Evolutionary conservation across 92 coral and sea anemone genomes (phyloP).

Genomic region (Epizoanthus illoricatus): DNA sequence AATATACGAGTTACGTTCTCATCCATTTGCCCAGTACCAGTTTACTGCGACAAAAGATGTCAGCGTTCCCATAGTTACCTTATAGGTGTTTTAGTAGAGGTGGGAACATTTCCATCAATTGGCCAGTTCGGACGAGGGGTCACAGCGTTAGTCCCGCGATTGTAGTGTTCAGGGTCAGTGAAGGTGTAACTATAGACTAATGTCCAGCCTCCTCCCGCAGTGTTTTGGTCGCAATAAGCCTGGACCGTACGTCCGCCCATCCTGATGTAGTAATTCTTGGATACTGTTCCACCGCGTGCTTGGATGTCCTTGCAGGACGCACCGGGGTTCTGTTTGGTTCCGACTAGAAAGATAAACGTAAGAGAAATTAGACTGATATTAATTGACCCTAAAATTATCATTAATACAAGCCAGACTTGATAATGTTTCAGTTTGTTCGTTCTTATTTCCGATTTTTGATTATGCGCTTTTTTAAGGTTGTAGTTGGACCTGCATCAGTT

Average conservation of each 20-base stretch:
- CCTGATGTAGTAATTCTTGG: constrained; percentile 13
- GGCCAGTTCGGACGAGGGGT: constrained; percentile 40
- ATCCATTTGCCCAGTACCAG: too few relatives aligned
- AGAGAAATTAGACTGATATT: neutral
- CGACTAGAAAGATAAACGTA: neutral
- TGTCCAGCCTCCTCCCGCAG: constrained; percentile 34
- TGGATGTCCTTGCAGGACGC: constrained; percentile 13
- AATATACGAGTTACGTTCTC: too few relatives aligned
- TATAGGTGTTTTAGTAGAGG: constrained; percentile 7
- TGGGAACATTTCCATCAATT: constrained; percentile 1
- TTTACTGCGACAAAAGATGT: neutral
- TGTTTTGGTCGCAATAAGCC: constrained; percentile 27
- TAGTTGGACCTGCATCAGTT: too few relatives aligned
- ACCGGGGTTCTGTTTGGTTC: constrained; percentile 27
- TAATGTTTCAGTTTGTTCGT: too few relatives aligned
- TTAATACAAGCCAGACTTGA: too few relatives aligned
- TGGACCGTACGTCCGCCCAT: constrained; percentile 13
- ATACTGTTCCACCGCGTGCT: constrained; percentile 11
- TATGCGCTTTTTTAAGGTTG: too few relatives aligned
- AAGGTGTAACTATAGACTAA: constrained; percentile 28
- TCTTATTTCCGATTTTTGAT: too few relatives aligned
- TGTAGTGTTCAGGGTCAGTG: constrained; percentile 23
- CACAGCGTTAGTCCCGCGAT: constrained; percentile 25
- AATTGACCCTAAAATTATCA: too few relatives aligned
- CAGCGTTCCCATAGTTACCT: constrained; percentile 1